These are phyloP conservation scores for Halcyon leucocephala DNA, from an alignment of 2,797 vertebrate genomes.

Conservation along the genomic window DNA sequence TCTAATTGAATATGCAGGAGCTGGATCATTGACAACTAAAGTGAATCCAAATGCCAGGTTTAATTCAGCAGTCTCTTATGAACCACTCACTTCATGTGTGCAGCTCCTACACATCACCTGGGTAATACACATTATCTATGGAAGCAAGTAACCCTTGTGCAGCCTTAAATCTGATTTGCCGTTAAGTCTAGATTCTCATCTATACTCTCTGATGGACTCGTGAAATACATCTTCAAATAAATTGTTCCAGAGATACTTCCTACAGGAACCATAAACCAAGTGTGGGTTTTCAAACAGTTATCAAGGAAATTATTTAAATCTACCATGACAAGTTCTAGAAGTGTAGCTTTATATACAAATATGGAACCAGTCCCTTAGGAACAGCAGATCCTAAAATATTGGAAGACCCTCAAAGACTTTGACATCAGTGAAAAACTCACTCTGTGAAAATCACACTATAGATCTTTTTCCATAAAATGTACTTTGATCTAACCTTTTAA, in stretches of 20 bases:
- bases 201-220: background rate
- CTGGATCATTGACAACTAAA: constrained; percentile 24
- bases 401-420: background rate
- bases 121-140: background rate
- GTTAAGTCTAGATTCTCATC: background rate
- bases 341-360: background rate
- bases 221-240: background rate
- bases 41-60: constrained; percentile 20
- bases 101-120: background rate
- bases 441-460: background rate
- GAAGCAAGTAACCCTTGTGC: background rate
- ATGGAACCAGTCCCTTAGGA: background rate
- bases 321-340: background rate
- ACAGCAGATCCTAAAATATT: background rate
- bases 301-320: background rate
- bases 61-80: constrained; percentile 10
- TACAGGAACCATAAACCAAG: background rate
- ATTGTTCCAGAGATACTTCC: background rate
- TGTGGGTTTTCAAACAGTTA: background rate
- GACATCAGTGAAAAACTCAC: background rate
- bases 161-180: background rate
- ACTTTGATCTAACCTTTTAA: background rate
- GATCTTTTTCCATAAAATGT: background rate
- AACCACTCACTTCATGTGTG: background rate
- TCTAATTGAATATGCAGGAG: constrained; percentile 45